These are phyloP conservation scores for Ceyx melanurus DNA, from an alignment of 2,113 vertebrate species.

Conservation along the genomic window DNA sequence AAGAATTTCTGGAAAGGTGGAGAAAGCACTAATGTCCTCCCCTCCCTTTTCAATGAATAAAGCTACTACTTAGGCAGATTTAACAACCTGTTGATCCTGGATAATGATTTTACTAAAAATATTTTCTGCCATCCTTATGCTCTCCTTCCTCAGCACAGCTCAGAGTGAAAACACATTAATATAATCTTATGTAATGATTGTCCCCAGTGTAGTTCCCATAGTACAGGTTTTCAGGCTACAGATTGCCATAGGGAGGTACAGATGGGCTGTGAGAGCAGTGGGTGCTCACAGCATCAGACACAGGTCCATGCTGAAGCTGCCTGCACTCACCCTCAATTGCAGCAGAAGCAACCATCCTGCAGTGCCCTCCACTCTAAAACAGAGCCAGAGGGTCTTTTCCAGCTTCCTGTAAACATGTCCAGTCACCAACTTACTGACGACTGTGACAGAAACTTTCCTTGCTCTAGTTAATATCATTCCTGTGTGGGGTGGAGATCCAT, in stretches of 20 bases:
- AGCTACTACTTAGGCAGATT: not conserved
- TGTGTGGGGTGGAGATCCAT: not conserved
- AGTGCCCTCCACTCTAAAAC: not conserved
- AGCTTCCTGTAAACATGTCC: not conserved
- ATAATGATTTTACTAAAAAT: not conserved
- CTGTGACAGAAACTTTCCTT: not conserved
- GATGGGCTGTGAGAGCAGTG: not conserved
- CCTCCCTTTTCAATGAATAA: not conserved
- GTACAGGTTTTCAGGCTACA: not conserved
- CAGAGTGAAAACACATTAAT: not conserved
- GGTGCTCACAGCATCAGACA: not conserved
- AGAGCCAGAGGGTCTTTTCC: not conserved
- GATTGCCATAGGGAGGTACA: fast-evolving
- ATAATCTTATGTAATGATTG: not conserved
- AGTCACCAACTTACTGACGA: not conserved
- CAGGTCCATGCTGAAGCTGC: not conserved
- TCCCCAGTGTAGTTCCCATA: fast-evolving
- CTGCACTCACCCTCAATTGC: not conserved
- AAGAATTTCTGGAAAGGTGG: not conserved
- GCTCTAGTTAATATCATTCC: not conserved
- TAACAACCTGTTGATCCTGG: not conserved
- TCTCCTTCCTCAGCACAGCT: not conserved
- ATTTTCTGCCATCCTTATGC: not conserved
- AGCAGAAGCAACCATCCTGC: not conserved
- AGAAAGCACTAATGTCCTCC: not conserved